phyloP scores from a whole-genome alignment of 2,888 invertebrate species.

The Spicauda simplicius region DNA sequence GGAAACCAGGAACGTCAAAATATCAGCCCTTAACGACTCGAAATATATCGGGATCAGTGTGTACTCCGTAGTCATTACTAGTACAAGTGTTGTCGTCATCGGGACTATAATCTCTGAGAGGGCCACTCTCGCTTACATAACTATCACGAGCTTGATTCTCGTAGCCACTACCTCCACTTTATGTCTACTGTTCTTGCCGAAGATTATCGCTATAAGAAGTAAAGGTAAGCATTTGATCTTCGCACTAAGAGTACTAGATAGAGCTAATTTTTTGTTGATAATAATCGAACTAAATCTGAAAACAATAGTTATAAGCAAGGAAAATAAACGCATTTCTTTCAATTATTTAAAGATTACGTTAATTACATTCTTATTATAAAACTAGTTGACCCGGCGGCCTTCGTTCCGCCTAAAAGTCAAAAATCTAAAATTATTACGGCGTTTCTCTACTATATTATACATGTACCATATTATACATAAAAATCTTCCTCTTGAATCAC shows the following conservation, averaged over 20 bases:
- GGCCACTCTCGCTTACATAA: constrained; percentile 91
- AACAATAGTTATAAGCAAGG: no score
- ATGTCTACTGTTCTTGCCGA: constrained; percentile 94
- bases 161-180: constrained; percentile 94
- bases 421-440: no score
- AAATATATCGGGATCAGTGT: constrained; percentile 97
- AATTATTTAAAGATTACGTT: no score
- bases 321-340: no score
- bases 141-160: constrained; percentile 92
- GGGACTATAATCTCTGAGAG: constrained; percentile 95
- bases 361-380: no score
- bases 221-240: constrained; percentile 74
- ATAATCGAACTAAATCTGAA: no score
- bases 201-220: constrained; percentile 89
- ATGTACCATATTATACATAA: no score
- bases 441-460: no score
- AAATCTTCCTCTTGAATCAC: no score
- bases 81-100: constrained; percentile 93
- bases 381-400: no score
- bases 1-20: constrained; percentile 97
- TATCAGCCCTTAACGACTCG: constrained; percentile 96
- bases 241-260: background rate
- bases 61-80: constrained; percentile 95
- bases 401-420: no score
- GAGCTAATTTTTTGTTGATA: background rate